Conservation (phyloP, 1,140 invertebrate genomes). For the Drosophila novamexicana region DNA sequence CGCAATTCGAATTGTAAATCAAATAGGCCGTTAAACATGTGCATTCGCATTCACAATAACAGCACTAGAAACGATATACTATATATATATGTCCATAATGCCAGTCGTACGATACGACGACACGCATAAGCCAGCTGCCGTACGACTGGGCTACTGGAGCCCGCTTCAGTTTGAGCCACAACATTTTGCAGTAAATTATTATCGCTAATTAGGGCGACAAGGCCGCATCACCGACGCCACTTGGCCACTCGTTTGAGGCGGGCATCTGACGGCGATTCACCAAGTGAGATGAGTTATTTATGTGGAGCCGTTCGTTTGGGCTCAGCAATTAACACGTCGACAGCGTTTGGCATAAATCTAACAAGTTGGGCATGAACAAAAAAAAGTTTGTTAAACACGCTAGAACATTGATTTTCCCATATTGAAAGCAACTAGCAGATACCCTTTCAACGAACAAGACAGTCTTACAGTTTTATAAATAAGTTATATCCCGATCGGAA, state of each 20-base stretch:
- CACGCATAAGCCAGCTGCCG: conserved; percentile 36
- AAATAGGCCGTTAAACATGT: conserved; percentile 64
- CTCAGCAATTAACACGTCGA: conserved; percentile 41
- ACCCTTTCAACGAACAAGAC: neutral
- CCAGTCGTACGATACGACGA: neutral
- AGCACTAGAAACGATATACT: conserved; percentile 4
- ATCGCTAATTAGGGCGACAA: conserved; percentile 49
- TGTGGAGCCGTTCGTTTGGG: conserved; percentile 27
- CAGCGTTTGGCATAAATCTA: conserved; percentile 33
- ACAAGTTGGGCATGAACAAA: conserved; percentile 17
- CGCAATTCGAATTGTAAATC: conserved; percentile 75
- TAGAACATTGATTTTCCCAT: neutral
- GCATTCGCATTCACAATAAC: conserved; percentile 24
- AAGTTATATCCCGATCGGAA: too few species aligned
- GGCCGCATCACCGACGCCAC: conserved; percentile 7
- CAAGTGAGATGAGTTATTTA: conserved; percentile 24
- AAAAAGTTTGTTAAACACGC: conserved; percentile 14
- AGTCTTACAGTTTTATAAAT: too few species aligned
- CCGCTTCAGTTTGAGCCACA: conserved; percentile 25
- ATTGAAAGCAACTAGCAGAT: neutral
- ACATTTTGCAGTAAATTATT: conserved; percentile 61
- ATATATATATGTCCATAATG: conserved; percentile 19
- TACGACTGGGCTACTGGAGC: conserved; percentile 19
- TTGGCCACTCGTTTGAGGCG: neutral
- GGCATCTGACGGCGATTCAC: conserved; percentile 1